Evolutionary conservation across 2,888 invertebrate species (phyloP), one percentile per base, ranked within the genome.

Genomic region (Brassicogethes aeneus): DNA sequence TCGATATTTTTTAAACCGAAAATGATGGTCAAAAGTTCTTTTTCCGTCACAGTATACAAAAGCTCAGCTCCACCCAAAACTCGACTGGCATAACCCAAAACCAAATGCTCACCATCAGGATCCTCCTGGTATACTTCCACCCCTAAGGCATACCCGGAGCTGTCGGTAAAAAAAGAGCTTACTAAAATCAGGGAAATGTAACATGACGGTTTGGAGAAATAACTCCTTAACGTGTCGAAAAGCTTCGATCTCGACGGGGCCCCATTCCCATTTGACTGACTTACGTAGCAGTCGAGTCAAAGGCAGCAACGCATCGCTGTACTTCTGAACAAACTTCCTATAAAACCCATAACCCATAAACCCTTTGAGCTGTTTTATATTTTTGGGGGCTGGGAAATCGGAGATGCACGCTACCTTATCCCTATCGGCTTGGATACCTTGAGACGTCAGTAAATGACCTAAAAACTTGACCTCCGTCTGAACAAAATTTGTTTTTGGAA

Each of bases 401-500:
- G 16, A 37, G 15, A 45, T 45, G 3, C 44, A 40, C 1, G 15
- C 14, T 0, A 49, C 36, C 30, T 52, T 53, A 1, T 40, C 37
- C 0, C 47, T 44, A 13, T 55, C 52, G 0, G 50, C 47, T 2
- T 12, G 13, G 2, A 53, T 43, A 1, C 53, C 53, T 2, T 44
- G 17, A 1, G 40, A 2, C 0, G 47, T 34, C 1, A 54, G 15
- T 8, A 50, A 35, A 16, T 53, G 50, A 7, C 50, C 52, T 1
- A 54, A 23, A 16, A 53, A 54, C n/a, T 33, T 33, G 2, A 39
- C 32, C 16, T 46, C 15, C n/a, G 10, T 7, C 14, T 34, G 15
- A 3, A 42, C 7, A 43, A 58, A 53, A 10, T 35, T 2, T 0
- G 54, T 46, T 44, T 57, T 58, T 15, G 43, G 43, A 2, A 55